Evolutionary conservation across 1,140 invertebrate species (phyloP).

Genomic region (Heliconius himera): DNA sequence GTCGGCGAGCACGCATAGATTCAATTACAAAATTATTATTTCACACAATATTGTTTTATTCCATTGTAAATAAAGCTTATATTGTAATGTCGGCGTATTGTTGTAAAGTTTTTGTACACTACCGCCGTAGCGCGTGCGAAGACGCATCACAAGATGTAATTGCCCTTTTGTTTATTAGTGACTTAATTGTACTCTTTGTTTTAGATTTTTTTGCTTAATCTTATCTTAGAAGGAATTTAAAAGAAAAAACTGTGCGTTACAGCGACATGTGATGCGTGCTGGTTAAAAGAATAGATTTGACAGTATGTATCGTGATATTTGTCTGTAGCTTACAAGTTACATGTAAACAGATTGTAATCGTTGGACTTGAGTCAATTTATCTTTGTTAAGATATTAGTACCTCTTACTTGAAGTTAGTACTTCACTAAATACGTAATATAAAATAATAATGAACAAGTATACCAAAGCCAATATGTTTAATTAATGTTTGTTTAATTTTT

Average conservation of each 20-base stretch:
- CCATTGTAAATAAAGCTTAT: slow-evolving; percentile 37
- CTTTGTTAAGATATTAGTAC: no score
- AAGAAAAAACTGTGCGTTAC: slow-evolving; percentile 22
- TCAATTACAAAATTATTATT: slow-evolving; percentile 51
- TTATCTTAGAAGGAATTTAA: slow-evolving; percentile 21
- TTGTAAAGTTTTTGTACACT: slow-evolving; percentile 65
- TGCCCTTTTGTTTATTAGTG: slow-evolving; percentile 69
- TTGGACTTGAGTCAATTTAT: not conserved
- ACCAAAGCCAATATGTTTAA: no score
- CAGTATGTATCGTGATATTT: not conserved
- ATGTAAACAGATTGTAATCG: not conserved
- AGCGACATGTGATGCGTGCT: slow-evolving; percentile 8
- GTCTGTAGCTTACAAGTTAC: not conserved
- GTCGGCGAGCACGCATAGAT: slow-evolving; percentile 59
- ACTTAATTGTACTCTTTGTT: slow-evolving; percentile 44
- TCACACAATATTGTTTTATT: slow-evolving; percentile 26
- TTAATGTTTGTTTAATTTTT: no score
- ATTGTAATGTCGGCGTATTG: slow-evolving; percentile 26
- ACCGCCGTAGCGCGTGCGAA: slow-evolving; percentile 64
- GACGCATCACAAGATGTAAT: slow-evolving; percentile 68
- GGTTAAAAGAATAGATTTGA: not conserved
- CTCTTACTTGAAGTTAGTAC: no score
- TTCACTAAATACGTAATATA: no score
- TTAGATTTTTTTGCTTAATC: slow-evolving; percentile 26
- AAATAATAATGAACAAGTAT: no score